A percentile compares a stretch with the other conserved stretches of the same genome.
Evolutionary conservation across 2,888 invertebrate species (phyloP).

Genomic region (Caenorhabditis panamensis): DNA sequence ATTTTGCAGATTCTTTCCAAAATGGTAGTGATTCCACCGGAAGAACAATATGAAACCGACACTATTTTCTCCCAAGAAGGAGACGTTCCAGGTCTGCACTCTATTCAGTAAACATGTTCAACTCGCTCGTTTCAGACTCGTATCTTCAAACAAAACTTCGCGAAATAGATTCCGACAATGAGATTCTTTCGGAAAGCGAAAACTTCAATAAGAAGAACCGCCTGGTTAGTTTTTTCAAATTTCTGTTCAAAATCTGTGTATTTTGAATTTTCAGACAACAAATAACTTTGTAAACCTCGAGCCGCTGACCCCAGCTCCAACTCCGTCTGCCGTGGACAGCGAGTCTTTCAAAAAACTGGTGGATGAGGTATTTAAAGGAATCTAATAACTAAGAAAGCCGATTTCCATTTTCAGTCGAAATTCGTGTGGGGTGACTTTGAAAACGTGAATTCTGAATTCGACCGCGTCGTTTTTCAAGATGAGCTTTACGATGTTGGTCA

Average conservation of each 20-base stretch:
- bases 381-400: not conserved
- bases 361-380: slow-evolving; percentile 17
- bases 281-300: slow-evolving; percentile 17
- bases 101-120: not conserved
- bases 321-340: slow-evolving; percentile 24
- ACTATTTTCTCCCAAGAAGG: slow-evolving; percentile 57
- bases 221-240: slow-evolving; percentile 4
- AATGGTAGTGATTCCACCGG: slow-evolving; percentile 25
- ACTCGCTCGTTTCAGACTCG: slow-evolving; percentile 23
- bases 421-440: slow-evolving; percentile 11
- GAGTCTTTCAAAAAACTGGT: slow-evolving; percentile 39
- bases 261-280: slow-evolving; percentile 12
- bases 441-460: slow-evolving; percentile 5
- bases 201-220: not conserved
- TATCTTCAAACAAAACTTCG: slow-evolving; percentile 31
- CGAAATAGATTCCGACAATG: slow-evolving; percentile 46
- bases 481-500: slow-evolving; percentile 39
- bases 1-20: not conserved
- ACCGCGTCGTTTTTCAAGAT: slow-evolving; percentile 20
- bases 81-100: slow-evolving; percentile 27
- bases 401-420: slow-evolving; percentile 20
- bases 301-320: slow-evolving; percentile 9
- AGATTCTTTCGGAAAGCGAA: slow-evolving; percentile 22
- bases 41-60: slow-evolving; percentile 53
- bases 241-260: not conserved